Percentiles rank a stretch among this genome's conserved stretches.
Evolutionary conservation across 2,888 invertebrate species (phyloP).

Genomic region (Bellardia pandia): DNA sequence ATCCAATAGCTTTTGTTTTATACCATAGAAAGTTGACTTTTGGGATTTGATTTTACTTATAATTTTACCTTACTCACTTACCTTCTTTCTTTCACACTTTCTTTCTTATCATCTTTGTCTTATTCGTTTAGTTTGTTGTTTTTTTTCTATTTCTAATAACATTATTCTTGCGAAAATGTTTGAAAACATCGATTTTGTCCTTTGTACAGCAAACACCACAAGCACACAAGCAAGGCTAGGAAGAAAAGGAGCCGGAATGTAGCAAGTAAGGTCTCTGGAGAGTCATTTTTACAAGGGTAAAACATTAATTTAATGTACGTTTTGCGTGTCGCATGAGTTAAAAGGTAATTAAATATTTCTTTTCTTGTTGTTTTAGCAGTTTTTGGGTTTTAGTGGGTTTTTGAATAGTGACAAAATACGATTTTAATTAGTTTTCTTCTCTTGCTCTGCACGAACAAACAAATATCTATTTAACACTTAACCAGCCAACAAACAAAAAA

Average conservation of each 20-base stretch:
- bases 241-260: constrained; percentile 3
- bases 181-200: constrained; percentile 34
- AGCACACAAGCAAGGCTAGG: neutral
- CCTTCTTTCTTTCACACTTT: neutral
- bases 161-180: constrained; percentile 35
- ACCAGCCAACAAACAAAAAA: neutral
- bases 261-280: constrained; percentile 14
- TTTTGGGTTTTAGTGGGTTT: neutral
- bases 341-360: constrained; percentile 62
- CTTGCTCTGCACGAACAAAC: neutral
- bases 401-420: constrained; percentile 43
- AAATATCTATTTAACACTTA: neutral
- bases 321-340: constrained; percentile 55
- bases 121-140: constrained; percentile 29
- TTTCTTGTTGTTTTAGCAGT: neutral
- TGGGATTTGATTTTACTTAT: constrained; percentile 39
- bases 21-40: constrained; percentile 35
- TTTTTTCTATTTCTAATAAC: constrained; percentile 16
- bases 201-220: neutral
- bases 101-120: neutral
- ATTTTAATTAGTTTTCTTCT: constrained; percentile 57
- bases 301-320: constrained; percentile 56
- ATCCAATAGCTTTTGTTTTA: constrained; percentile 52
- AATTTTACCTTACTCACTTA: neutral
- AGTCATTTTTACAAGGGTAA: constrained; percentile 45